phyloP scores from a whole-genome alignment of 2,888 invertebrate species.

The Amiota communis region DNA sequence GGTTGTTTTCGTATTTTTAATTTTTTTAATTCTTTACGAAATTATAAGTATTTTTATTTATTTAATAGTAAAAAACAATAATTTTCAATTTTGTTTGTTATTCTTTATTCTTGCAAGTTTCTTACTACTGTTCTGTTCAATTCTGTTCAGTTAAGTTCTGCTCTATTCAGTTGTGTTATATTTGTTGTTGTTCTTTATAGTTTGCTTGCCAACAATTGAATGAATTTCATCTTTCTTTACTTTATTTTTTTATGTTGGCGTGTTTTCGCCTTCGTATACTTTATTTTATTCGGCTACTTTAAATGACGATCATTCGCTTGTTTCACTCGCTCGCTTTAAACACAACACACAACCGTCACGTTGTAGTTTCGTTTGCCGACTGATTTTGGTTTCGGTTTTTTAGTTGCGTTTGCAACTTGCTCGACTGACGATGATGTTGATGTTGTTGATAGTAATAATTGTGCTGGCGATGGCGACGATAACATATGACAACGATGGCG shows the following conservation, averaged over 20 bases:
- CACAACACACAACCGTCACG: conserved; percentile 49
- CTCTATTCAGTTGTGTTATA: neutral
- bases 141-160: too few relatives aligned
- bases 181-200: conserved; percentile 5
- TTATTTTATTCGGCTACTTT: too few relatives aligned
- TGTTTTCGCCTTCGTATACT: too few relatives aligned
- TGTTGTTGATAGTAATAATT: too few relatives aligned
- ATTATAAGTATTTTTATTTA: conserved; percentile 20
- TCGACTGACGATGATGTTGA: too few relatives aligned
- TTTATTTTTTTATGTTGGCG: too few relatives aligned
- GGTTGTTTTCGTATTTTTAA: neutral
- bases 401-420: too few relatives aligned
- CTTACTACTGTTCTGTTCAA: neutral
- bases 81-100: neutral
- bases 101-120: neutral
- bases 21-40: conserved; percentile 19
- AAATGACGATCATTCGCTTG: too few relatives aligned
- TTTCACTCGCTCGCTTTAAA: too few relatives aligned
- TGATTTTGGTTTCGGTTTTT: conserved; percentile 35
- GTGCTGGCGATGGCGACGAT: conserved; percentile 3
- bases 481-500: neutral
- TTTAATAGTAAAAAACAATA: neutral
- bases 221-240: too few relatives aligned
- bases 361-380: conserved; percentile 62
- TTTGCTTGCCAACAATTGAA: conserved; percentile 9